These are phyloP conservation scores for Esperia sulphurella DNA, from an alignment of 2,888 invertebrate genomes.

Conservation along the genomic window DNA sequence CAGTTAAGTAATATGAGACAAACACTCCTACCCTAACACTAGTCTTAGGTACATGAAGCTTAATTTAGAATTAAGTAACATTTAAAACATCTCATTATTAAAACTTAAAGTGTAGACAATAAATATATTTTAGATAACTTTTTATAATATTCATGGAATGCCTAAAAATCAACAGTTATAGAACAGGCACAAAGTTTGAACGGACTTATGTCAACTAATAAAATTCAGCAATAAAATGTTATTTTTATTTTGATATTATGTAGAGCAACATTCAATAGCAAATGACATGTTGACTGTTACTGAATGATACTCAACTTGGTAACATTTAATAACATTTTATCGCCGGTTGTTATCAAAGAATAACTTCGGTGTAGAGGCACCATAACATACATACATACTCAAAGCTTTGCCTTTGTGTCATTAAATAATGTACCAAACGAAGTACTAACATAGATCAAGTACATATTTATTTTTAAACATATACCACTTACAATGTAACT, in stretches of 20 bases:
- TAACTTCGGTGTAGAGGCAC: too few species aligned
- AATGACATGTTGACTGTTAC: too few species aligned
- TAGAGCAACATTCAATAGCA: not conserved
- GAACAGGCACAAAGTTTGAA: not conserved
- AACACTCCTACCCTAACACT: slow-evolving; percentile 20
- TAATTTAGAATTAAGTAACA: slow-evolving; percentile 18
- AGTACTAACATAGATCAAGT: not conserved
- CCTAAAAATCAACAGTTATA: not conserved
- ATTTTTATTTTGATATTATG: not conserved
- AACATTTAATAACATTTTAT: too few species aligned
- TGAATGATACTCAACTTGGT: too few species aligned
- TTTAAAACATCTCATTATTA: slow-evolving; percentile 24
- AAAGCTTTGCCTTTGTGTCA: too few species aligned
- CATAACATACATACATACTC: too few species aligned
- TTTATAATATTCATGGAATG: slow-evolving; percentile 12
- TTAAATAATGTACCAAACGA: too few species aligned
- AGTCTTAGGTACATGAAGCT: slow-evolving; percentile 39
- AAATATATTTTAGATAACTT: slow-evolving; percentile 12
- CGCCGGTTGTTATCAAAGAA: too few species aligned
- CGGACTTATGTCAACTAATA: not conserved
- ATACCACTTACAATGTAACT: slow-evolving; percentile 34
- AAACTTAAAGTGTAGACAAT: slow-evolving; percentile 17
- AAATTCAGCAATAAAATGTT: not conserved
- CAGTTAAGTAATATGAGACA: not conserved
- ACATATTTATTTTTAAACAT: slow-evolving; percentile 27